Base-by-base conservation (phyloP, 2,888 invertebrate genomes). In the Clistopyga incitator region DNA sequence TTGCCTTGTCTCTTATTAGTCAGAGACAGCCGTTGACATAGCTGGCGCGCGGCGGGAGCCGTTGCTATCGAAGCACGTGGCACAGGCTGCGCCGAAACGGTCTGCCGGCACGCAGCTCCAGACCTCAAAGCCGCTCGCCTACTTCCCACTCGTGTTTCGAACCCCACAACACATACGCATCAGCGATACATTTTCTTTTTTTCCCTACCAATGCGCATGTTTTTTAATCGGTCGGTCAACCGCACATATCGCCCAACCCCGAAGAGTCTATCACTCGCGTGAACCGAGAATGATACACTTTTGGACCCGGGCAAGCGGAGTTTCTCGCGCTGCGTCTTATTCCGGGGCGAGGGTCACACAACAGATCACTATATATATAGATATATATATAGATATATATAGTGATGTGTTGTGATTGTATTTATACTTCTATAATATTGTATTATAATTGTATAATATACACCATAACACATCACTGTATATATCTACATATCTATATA, bases 51-150 rank as follows among this genome's bases (percentile, higher is more conserved):
- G 68, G 59, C 68, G 77, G 77, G 68, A 77, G 68, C 77, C 59
- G 45, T 18, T 23, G 67, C 45, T 77, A 71, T 81, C 76, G 56
- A 34, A 81, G 81, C 81, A 81, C 81, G 77, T 81, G 81, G 81
- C 71, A 45, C 15, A 61, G 34, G 42, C 34, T 13, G 71, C 25
- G 29, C 23, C 47, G n/a, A 29, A n/a, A 47, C 59, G n/a, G 6
- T 54, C 25, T 4, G 61, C 34, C 61, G 54, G 45, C 61, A 74
- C 47, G 74, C 61, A 6, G 61, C 74, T 47, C 18, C 34, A 38
- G 20, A 2, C 54, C 23, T 54, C n/a, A 38, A 29, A 4, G 34
- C 20, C n/a, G n/a, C 70, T 54, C 34, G 38, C 47, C 42, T 54
- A 29, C 25, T 29, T 29, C n/a, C 6, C 4, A 56, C 6, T 34